Conservation (phyloP, 2,113 vertebrate species). For the Lota lota region DNA sequence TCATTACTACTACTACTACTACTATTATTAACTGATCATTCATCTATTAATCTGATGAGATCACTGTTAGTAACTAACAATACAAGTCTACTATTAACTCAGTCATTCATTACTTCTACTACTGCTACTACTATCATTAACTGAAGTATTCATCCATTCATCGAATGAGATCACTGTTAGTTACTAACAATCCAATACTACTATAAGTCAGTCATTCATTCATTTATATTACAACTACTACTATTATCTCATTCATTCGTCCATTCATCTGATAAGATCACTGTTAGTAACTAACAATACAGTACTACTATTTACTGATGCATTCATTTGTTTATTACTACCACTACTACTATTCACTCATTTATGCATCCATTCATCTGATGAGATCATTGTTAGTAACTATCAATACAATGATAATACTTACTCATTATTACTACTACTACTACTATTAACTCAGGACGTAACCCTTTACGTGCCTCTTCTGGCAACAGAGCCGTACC, state of each 20-base stretch:
- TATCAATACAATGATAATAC: background rate
- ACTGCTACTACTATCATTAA: no score
- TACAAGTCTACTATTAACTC: background rate
- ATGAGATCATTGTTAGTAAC: no score
- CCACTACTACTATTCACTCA: no score
- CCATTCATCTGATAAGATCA: no score
- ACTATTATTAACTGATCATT: constrained; percentile 54
- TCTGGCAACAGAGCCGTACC: no score
- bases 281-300: background rate
- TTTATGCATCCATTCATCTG: no score
- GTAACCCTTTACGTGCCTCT: no score
- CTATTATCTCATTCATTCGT: constrained; percentile 37
- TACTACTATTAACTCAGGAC: no score
- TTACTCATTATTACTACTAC: background rate
- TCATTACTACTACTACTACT: constrained; percentile 57
- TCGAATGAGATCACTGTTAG: constrained; percentile 99
- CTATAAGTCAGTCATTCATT: constrained; percentile 17
- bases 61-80: background rate
- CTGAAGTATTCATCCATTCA: no score
- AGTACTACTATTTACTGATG: background rate
- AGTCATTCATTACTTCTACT: background rate
- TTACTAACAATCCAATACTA: constrained; percentile 93
- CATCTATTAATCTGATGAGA: background rate
- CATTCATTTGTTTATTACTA: background rate
- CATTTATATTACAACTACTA: no score